Conservation (phyloP, 2,888 invertebrate species). For the Campaea margaritaria region DNA sequence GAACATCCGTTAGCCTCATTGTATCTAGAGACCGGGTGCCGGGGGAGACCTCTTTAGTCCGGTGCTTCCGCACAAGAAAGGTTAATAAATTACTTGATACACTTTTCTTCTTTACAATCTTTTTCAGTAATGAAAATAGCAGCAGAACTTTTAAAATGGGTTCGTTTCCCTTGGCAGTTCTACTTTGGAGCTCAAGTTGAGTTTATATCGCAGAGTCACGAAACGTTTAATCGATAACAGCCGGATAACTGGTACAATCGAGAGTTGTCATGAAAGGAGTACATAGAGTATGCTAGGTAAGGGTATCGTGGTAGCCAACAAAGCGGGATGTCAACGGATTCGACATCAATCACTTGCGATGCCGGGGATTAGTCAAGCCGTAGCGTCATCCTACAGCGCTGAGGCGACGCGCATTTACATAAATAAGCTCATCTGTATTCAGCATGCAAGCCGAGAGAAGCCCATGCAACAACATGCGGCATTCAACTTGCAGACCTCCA, state of each 20-base stretch:
- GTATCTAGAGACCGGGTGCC: conserved; percentile 43
- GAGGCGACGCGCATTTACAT: conserved; percentile 77
- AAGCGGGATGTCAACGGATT: conserved; percentile 69
- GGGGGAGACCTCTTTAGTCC: conserved; percentile 44
- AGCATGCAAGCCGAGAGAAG: conserved; percentile 72
- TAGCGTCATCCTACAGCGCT: conserved; percentile 67
- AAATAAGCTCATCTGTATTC: conserved; percentile 83
- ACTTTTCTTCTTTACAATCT: conserved; percentile 30
- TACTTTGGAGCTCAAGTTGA: conserved; percentile 1
- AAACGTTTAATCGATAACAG: conserved; percentile 11
- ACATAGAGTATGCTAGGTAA: conserved; percentile 45
- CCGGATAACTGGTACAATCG: conserved; percentile 1
- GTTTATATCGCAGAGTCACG: conserved; percentile 14
- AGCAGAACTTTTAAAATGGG: conserved; percentile 9
- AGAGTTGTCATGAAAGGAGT: neutral
- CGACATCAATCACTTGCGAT: conserved; percentile 79
- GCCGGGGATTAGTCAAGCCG: conserved; percentile 71
- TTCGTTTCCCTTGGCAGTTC: conserved; percentile 7
- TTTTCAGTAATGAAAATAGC: conserved; percentile 21
- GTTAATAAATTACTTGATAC: conserved; percentile 49
- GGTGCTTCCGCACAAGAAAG: conserved; percentile 41
- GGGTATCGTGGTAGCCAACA: conserved; percentile 52
- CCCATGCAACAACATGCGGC: conserved; percentile 82
- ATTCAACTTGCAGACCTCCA: conserved; percentile 80
- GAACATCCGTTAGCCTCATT: conserved; percentile 46